Evolutionary conservation across 2,888 invertebrate species (phyloP).

Genomic region (Drosophila incognita): DNA sequence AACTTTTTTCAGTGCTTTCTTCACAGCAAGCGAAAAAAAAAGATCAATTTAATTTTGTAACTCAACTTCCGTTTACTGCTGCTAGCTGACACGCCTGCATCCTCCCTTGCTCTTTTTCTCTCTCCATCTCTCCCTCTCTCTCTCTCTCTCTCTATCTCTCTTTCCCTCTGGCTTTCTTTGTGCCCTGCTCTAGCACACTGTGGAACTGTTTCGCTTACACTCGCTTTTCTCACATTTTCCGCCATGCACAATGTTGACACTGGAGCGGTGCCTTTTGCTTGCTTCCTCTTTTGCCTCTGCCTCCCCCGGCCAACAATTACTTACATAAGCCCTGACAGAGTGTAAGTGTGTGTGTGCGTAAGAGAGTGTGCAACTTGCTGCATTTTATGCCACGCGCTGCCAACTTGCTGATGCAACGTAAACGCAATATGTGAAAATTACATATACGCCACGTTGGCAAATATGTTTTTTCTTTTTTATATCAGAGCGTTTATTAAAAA

Average conservation of each 20-base stretch:
- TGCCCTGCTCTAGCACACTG: slow-evolving; percentile 18
- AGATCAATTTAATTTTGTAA: slow-evolving; percentile 81
- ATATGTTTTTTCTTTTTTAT: slow-evolving; percentile 56
- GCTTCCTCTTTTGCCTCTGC: slow-evolving; percentile 24
- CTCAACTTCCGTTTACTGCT: slow-evolving; percentile 77
- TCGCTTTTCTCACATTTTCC: slow-evolving; percentile 69
- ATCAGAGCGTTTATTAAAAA: slow-evolving; percentile 61
- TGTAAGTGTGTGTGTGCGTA: slow-evolving; percentile 15
- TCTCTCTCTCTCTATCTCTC: not conserved
- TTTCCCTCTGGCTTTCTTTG: slow-evolving; percentile 4
- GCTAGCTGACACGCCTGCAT: slow-evolving; percentile 55
- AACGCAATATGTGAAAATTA: slow-evolving; percentile 79
- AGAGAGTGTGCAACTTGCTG: slow-evolving; percentile 46
- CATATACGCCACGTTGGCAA: slow-evolving; percentile 71
- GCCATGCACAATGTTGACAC: slow-evolving; percentile 78
- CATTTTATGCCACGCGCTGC: slow-evolving; percentile 59
- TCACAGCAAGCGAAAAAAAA: slow-evolving; percentile 44
- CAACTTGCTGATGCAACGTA: slow-evolving; percentile 69
- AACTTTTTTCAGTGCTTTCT: slow-evolving; percentile 55
- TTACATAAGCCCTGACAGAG: slow-evolving; percentile 67
- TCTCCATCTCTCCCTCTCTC: not conserved
- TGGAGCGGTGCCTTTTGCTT: slow-evolving; percentile 62
- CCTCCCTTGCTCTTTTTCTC: not conserved
- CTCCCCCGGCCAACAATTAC: slow-evolving; percentile 22
- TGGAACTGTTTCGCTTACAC: slow-evolving; percentile 43